Base-by-base conservation (phyloP, 2,797 vertebrate genomes). In the Acanthurus tractus region DNA sequence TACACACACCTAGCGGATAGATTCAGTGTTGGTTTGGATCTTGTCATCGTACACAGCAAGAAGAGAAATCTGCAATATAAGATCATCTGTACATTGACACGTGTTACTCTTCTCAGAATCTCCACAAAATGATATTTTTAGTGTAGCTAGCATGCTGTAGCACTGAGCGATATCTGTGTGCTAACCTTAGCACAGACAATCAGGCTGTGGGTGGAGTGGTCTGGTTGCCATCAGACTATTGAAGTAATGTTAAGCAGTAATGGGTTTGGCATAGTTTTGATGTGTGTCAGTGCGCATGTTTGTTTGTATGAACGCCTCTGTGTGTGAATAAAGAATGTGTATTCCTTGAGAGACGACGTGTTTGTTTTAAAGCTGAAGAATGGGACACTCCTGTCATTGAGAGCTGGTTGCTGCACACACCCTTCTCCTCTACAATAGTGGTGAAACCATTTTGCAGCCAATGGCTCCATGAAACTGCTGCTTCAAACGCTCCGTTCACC, bases 291-390 rank as follows among this genome's bases (percentile, higher is more conserved):
- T 63, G 13, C 73, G 49, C 12, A 6, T 70, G 36, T 45, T 18
- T 75, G 22, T 67, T 4, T 36, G 23, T n/a, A 12, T 59, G 52
- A 70, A 61, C 22, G 49, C 48, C 44, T 61, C 3, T 50, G 54
- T 70, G 36, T 40, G 12, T 44, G 29, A 36, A 40, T 57, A 11
- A 3, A 55, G 55, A 46, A 29, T 74, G 53, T 66, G 42, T 54
- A 25, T 22, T 36, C 20, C 17, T 29, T 40, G 25, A 18, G 0
- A 34, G 29, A 12, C 25, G 18, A 22, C 2, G 4, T 74, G 52
- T 74, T 81, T 20, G 56, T 70, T 79, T 75, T 38, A 81, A 86
- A 86, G 78, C 79, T 76, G 82, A 65, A 72, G 46, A 59, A 57
- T 70, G 56, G 69, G 76, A 72, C 83, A 78, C 72, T 75, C 81